Percentiles rank a stretch among this genome's conserved stretches.
phyloP scores from a whole-genome alignment of 2,888 invertebrate genomes.

The Perdita meconis region DNA sequence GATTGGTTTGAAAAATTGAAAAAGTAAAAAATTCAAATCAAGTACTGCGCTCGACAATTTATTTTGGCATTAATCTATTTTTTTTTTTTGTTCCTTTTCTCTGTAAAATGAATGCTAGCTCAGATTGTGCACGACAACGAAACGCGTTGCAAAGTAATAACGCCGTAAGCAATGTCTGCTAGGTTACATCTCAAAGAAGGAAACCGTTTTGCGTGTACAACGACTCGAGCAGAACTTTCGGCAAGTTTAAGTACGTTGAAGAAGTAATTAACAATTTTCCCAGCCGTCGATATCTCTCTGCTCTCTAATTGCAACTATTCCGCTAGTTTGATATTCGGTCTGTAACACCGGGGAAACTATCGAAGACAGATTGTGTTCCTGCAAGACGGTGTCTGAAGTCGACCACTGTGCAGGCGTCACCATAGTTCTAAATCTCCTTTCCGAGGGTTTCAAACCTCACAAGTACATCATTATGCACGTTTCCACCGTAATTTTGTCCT shows the following conservation, averaged over 20 bases:
- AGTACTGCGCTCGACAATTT: too few relatives aligned
- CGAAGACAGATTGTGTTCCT: constrained; percentile 67
- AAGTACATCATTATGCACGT: constrained; percentile 77
- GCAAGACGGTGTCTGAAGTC: constrained; percentile 63
- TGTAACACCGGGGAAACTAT: constrained; percentile 45
- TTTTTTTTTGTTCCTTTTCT: too few relatives aligned
- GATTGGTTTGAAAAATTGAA: too few relatives aligned
- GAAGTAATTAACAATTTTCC: constrained; percentile 58
- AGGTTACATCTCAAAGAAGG: constrained; percentile 2
- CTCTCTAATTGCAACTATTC: constrained; percentile 42
- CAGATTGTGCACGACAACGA: too few relatives aligned
- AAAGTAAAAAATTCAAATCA: too few relatives aligned
- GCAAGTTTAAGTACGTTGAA: constrained; percentile 59
- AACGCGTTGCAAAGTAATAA: too few relatives aligned
- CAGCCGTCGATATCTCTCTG: constrained; percentile 52
- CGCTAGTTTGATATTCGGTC: constrained; percentile 34
- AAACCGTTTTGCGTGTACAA: constrained; percentile 21
- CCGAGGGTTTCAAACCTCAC: constrained; percentile 61
- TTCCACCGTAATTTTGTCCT: constrained; percentile 74
- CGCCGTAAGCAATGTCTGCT: constrained; percentile 6
- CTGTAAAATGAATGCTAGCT: too few relatives aligned
- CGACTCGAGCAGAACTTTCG: constrained; percentile 25
- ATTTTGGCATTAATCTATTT: too few relatives aligned
- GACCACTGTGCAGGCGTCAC: constrained; percentile 66
- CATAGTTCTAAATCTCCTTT: constrained; percentile 65